These are phyloP conservation scores for Ephydatia muelleri DNA, from an alignment of 37 sponge, comb jelly and placozoan species.

Conservation along the genomic window DNA sequence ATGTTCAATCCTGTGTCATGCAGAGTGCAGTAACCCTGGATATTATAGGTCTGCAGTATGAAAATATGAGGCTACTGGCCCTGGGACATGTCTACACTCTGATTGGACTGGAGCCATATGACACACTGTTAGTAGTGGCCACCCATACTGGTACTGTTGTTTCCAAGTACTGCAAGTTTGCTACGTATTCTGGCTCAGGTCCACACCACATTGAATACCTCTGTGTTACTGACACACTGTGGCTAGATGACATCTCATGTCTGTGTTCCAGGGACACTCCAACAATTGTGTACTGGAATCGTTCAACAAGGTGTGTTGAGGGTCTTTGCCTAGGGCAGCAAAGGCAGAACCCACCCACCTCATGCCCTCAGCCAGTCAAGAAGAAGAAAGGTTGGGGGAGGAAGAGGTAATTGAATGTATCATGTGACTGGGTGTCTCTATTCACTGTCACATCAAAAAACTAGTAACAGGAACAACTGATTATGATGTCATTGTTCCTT, in stretches of 20 bases:
- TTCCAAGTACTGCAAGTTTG: constrained; percentile 19
- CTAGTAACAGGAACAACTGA: too few relatives aligned
- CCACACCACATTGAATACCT: constrained; percentile 48
- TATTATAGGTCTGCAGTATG: constrained; percentile 4
- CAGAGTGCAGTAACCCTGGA: constrained; percentile 1
- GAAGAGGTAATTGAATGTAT: too few relatives aligned
- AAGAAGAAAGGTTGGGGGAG: neutral
- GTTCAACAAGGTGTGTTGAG: constrained; percentile 27
- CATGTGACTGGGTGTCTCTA: too few relatives aligned
- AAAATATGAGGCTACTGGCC: constrained; percentile 36
- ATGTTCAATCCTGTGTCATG: neutral
- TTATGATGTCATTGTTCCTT: too few relatives aligned
- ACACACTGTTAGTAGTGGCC: constrained; percentile 11
- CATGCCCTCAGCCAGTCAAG: neutral
- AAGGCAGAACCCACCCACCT: neutral
- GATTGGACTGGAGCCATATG: constrained; percentile 36
- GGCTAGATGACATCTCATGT: constrained; percentile 32
- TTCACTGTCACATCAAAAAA: too few relatives aligned
- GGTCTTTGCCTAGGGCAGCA: constrained; percentile 26
- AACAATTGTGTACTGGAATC: constrained; percentile 45
- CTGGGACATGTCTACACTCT: constrained; percentile 47
- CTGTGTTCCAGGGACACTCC: constrained; percentile 3
- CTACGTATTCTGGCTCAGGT: constrained; percentile 8
- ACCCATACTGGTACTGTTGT: constrained; percentile 42
- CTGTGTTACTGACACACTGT: constrained; percentile 6